phyloP scores from a whole-genome alignment of 2,888 invertebrate genomes.

The Lycia hirtaria region DNA sequence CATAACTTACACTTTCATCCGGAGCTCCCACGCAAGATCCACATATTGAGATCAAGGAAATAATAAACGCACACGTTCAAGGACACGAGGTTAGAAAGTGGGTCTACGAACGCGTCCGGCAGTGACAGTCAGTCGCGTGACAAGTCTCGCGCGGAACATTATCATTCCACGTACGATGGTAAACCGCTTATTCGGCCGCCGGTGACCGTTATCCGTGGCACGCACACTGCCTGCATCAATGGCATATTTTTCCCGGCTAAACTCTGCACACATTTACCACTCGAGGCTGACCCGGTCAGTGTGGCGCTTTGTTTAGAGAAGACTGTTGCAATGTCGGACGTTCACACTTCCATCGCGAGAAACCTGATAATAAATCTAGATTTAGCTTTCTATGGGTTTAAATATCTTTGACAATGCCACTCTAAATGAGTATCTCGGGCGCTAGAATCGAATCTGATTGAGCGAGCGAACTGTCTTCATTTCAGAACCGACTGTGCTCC shows the following conservation, averaged over 20 bases:
- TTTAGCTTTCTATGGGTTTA: too few relatives aligned
- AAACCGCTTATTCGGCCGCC: conserved; percentile 83
- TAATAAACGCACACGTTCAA: conserved; percentile 55
- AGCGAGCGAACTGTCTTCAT: too few relatives aligned
- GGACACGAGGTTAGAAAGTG: conserved; percentile 76
- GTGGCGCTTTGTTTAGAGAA: conserved; percentile 76
- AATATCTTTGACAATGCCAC: conserved; percentile 40
- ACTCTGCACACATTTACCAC: conserved; percentile 81
- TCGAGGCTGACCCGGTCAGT: conserved; percentile 84
- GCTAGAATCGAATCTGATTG: conserved; percentile 2
- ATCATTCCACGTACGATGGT: conserved; percentile 81
- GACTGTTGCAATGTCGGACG: conserved; percentile 58
- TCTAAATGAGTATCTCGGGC: conserved; percentile 35
- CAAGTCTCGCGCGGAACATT: conserved; percentile 75
- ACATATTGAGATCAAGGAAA: conserved; percentile 31
- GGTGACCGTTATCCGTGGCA: conserved; percentile 80
- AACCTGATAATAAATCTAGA: conserved; percentile 47
- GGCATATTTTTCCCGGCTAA: conserved; percentile 83
- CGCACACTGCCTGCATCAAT: conserved; percentile 82
- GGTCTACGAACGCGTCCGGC: conserved; percentile 68
- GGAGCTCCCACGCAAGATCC: conserved; percentile 4
- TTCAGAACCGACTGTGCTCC: too few relatives aligned
- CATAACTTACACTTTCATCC: conserved; percentile 8
- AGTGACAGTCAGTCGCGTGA: conserved; percentile 72
- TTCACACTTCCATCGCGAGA: conserved; percentile 46